A percentile compares a stretch with the other conserved stretches of the same genome.
Evolutionary conservation across 2,113 vertebrate genomes (phyloP).

Genomic region (Lagopus leucura): DNA sequence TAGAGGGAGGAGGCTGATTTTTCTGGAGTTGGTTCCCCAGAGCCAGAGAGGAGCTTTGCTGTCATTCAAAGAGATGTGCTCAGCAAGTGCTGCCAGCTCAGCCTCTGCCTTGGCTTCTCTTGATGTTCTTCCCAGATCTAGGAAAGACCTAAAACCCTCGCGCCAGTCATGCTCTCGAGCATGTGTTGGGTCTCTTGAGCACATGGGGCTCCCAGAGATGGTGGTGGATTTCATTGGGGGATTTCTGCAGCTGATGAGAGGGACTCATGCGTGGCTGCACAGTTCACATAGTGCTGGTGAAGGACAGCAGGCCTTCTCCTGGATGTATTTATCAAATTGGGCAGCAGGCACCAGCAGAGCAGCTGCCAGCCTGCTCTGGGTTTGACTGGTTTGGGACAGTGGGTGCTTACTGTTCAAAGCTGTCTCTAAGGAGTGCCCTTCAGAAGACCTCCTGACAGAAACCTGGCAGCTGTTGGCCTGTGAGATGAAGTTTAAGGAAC

Average conservation of each 20-base stretch:
- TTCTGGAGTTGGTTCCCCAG: not conserved
- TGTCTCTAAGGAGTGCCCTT: not conserved
- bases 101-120: constrained; percentile 9
- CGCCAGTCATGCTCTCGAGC: not conserved
- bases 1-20: not conserved
- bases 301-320: not conserved
- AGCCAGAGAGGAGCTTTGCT: not conserved
- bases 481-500: not conserved
- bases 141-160: not conserved
- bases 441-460: not conserved
- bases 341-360: not conserved
- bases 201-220: not conserved
- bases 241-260: not conserved
- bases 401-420: not conserved
- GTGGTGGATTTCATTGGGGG: not conserved
- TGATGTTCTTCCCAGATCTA: not conserved
- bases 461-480: not conserved
- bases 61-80: not conserved
- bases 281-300: not conserved
- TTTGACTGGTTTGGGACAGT: not conserved
- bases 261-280: not conserved
- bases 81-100: not conserved
- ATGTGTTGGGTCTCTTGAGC: not conserved
- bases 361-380: not conserved
- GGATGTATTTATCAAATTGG: not conserved